phyloP scores from a whole-genome alignment of 2,113 vertebrate species.

The Maccullochella peelii region DNA sequence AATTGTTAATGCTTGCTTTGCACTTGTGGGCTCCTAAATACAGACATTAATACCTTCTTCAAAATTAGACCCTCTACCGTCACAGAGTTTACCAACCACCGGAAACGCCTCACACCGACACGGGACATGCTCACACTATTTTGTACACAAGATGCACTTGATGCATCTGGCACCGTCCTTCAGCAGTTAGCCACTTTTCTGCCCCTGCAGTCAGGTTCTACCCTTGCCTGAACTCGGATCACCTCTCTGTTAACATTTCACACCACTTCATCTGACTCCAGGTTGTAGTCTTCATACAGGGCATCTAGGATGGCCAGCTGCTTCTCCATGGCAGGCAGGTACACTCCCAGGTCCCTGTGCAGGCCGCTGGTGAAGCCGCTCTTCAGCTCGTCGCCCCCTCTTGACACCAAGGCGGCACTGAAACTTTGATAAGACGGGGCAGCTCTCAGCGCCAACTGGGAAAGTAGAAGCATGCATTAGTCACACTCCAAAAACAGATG shows the following conservation, averaged over 20 bases:
- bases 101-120: slow-evolving; percentile 36
- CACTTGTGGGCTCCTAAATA: slow-evolving; percentile 24
- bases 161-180: slow-evolving; percentile 30
- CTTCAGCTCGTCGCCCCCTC: slow-evolving; percentile 89
- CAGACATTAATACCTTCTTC: slow-evolving; percentile 49
- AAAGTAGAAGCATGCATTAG: not conserved
- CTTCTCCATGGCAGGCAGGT: slow-evolving; percentile 95
- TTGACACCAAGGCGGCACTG: slow-evolving; percentile 89
- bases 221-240: not conserved
- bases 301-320: slow-evolving; percentile 93
- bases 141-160: slow-evolving; percentile 41
- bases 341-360: slow-evolving; percentile 92
- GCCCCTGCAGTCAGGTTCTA: not conserved
- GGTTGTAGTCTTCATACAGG: slow-evolving; percentile 93
- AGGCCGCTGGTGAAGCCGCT: slow-evolving; percentile 87
- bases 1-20: slow-evolving; percentile 28
- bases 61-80: slow-evolving; percentile 17
- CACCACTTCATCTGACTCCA: slow-evolving; percentile 97
- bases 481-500: not conserved
- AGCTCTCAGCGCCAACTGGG: slow-evolving; percentile 93
- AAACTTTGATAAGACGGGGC: slow-evolving; percentile 93
- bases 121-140: slow-evolving; percentile 37
- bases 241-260: slow-evolving; percentile 75
- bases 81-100: slow-evolving; percentile 31
- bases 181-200: slow-evolving; percentile 13